phyloP scores from a whole-genome alignment of 2,113 vertebrate genomes.

The Ia io region DNA sequence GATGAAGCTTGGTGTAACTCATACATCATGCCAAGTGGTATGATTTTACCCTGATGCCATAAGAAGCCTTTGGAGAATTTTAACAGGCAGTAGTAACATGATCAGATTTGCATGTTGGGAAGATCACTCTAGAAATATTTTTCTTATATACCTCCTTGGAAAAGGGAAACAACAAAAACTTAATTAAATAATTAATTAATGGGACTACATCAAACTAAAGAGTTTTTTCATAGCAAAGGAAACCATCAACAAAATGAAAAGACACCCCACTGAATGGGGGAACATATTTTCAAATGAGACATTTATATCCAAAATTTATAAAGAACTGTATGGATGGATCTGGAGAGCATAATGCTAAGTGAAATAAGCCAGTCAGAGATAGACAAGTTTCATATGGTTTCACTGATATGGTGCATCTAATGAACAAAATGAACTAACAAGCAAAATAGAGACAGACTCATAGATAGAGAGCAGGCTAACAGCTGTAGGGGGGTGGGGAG shows the following conservation, averaged over 20 bases:
- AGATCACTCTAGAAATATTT: background rate
- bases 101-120: background rate
- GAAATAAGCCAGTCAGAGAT: background rate
- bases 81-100: background rate
- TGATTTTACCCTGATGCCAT: background rate
- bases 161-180: background rate
- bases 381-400: background rate
- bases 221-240: background rate
- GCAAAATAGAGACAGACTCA: background rate
- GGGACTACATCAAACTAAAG: background rate
- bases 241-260: background rate
- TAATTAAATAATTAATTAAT: background rate
- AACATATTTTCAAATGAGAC: background rate
- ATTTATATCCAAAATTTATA: background rate
- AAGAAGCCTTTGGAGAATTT: background rate
- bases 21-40: background rate
- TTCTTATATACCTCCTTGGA: background rate
- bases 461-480: background rate
- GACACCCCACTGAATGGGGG: background rate
- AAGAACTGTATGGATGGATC: background rate
- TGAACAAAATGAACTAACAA: background rate
- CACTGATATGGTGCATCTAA: background rate
- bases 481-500: background rate
- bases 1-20: background rate
- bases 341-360: background rate